Evolutionary conservation across 2,797 vertebrate genomes (phyloP), one percentile per base, ranked within the genome.

Genomic region (Clarias laeviceps): DNA sequence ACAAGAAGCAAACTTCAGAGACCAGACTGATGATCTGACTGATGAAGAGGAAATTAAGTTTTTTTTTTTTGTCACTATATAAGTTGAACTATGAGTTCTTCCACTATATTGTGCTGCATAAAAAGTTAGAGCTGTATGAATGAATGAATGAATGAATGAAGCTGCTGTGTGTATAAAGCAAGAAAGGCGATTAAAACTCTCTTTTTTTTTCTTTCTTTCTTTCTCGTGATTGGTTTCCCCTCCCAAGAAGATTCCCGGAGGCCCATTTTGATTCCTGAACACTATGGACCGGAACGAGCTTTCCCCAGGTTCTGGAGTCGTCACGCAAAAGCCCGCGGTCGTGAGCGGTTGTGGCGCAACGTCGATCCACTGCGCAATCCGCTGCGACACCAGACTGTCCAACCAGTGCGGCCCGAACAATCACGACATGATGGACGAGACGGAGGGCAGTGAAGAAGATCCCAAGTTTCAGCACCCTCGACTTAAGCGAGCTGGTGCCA

Each of bases 401-500:
- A 84, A 77, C 86, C 77, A 85, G 85, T 86, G 92, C 91, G 86
- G 89, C 90, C 77, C 83, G 66, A 82, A 64, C 90, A 82, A 89
- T 88, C 90, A 92, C 91, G 88, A 93, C 87, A 93, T 90, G 88
- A 94, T 93, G 93, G 94, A 95, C 76, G 94, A 94, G 88, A 87
- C 91, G 8, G 95, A 94, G 69, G 94, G 94, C 78, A 93, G 91
- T 34, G 94, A 95, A 87, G 94, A 95, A 86, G 95, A 96, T 89
- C 91, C 94, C 89, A 94, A 94, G 95, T 93, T 94, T 93, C 94
- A 96, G 94, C 94, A 96, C 92, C 88, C 94, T 90, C 94, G 95
- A 89, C 92, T 94, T 93, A 91, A 95, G 92, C 93, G 95, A 93
- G 87, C 93, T 70, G 95, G 93, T 80, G 93, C 91, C 86, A 93